Base-by-base conservation (phyloP, 1,140 invertebrate genomes). In the Argopecten irradians region DNA sequence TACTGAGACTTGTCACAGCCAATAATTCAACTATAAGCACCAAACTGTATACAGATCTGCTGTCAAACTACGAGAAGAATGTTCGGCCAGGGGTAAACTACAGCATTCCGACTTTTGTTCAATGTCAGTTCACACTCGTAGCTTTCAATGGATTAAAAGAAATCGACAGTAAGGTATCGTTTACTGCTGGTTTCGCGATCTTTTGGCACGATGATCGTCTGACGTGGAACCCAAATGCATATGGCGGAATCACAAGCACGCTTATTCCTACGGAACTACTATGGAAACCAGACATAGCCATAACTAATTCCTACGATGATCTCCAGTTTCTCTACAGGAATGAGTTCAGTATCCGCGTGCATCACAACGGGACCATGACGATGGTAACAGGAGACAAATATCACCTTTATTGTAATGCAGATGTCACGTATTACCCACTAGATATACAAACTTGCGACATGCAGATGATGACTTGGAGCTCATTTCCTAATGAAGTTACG, bases 371-470 rank as follows among this genome's bases (percentile, higher is more conserved):
- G 1, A 34, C 94, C 55, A 96, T 96, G 0, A 95, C 96, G 88
- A 96, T 96, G 96, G 95, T 95, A 8, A 96, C 96, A 0, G 95
- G 96, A n/a, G 96, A 96, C 32, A 96, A 96, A 86, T 90, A 93
- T 71, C 55, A 87, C 7, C 43, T 86, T 0, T 46, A 86, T 1
- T 92, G 92, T 41, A 35, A 89, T 16, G 83, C 91, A 22, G 91
- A 93, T 84, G 84, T 93, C 34, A 91, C 90, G 7, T 91, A 91
- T 86, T 93, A 91, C 46, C 93, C 93, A 2, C 91, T 90, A 32
- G 93, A 93, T 87, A 91, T 86, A 33, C 93, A 93, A 86, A 83
- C 16, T n/a, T 90, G 89, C 34, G 9, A 3, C 7, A 28, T 90
- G 3, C 22, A 28, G 14, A 71, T 86, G 19, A 16, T 71, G 8